Conservation (phyloP, 2,888 invertebrate species). For the Meteorus colon region DNA sequence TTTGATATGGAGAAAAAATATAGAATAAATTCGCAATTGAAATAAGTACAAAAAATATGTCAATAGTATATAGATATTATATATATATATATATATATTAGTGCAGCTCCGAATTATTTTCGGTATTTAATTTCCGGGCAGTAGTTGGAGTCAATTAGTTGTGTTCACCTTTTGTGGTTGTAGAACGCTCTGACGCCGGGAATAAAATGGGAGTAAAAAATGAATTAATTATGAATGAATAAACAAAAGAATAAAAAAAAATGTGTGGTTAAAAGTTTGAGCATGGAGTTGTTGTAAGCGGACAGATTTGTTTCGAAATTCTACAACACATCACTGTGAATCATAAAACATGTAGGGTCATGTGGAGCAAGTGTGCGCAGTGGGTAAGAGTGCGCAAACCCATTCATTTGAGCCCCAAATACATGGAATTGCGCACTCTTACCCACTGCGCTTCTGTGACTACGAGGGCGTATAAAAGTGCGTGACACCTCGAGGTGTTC, state of each 20-base stretch:
- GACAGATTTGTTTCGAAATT: background rate
- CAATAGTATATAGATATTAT: background rate
- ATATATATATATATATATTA: background rate
- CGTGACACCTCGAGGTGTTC: background rate
- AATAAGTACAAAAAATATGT: background rate
- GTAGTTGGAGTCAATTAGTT: slow-evolving; percentile 41
- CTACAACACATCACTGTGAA: slow-evolving; percentile 17
- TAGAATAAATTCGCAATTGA: background rate
- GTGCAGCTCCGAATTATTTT: background rate
- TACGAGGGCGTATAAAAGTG: background rate
- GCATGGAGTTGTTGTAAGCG: background rate
- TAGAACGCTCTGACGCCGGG: slow-evolving; percentile 42
- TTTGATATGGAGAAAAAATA: too few relatives aligned
- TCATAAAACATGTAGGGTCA: slow-evolving; percentile 15
- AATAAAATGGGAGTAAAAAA: slow-evolving; percentile 34
- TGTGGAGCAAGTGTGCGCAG: too few relatives aligned
- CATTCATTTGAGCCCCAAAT: too few relatives aligned
- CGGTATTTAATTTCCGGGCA: slow-evolving; percentile 15
- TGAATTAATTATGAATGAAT: background rate
- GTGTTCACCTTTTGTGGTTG: slow-evolving; percentile 43
- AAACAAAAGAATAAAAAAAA: background rate
- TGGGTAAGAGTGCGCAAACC: too few relatives aligned
- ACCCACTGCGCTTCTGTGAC: too few relatives aligned
- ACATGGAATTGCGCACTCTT: too few relatives aligned
- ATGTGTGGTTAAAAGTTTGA: background rate